Evolutionary conservation across 2,888 invertebrate species (phyloP).

Genomic region (Lissocephala sabroskyi): DNA sequence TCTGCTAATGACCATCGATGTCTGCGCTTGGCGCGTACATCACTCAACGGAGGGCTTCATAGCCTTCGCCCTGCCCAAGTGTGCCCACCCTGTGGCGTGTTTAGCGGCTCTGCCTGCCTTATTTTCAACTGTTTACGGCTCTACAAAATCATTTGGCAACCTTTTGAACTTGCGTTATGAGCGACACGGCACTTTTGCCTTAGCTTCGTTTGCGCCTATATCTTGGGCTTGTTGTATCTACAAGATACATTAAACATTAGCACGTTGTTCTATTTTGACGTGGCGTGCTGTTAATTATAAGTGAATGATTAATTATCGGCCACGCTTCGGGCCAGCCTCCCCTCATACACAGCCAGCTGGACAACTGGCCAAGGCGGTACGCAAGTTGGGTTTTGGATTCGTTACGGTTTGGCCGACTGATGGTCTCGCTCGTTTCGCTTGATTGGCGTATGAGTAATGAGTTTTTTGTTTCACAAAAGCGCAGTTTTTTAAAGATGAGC

Average conservation of each 20-base stretch:
- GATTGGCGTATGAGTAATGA: slow-evolving; percentile 65
- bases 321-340: slow-evolving; percentile 34
- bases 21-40: slow-evolving; percentile 39
- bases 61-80: background rate
- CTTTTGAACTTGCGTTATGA: slow-evolving; percentile 37
- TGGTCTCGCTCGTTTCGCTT: slow-evolving; percentile 22
- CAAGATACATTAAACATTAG: slow-evolving; percentile 49
- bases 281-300: slow-evolving; percentile 57
- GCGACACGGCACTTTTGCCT: slow-evolving; percentile 12
- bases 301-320: slow-evolving; percentile 59
- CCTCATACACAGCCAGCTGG: slow-evolving; percentile 23
- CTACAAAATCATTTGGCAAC: slow-evolving; percentile 48
- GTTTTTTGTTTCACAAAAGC: slow-evolving; percentile 48
- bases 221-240: slow-evolving; percentile 23
- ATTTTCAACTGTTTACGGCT: slow-evolving; percentile 37
- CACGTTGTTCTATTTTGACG: slow-evolving; percentile 56
- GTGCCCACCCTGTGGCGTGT: slow-evolving; percentile 29
- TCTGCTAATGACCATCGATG: slow-evolving; percentile 62
- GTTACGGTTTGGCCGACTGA: slow-evolving; percentile 6
- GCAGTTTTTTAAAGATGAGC: slow-evolving; percentile 1
- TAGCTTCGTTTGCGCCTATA: no score
- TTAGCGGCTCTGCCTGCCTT: slow-evolving; percentile 14
- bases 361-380: no score
- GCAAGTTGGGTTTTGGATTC: no score
- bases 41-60: slow-evolving; percentile 35